Percentiles rank a stretch among this genome's conserved stretches.
phyloP scores from a whole-genome alignment of 2,797 vertebrate genomes.

The Sciurus vulgaris region DNA sequence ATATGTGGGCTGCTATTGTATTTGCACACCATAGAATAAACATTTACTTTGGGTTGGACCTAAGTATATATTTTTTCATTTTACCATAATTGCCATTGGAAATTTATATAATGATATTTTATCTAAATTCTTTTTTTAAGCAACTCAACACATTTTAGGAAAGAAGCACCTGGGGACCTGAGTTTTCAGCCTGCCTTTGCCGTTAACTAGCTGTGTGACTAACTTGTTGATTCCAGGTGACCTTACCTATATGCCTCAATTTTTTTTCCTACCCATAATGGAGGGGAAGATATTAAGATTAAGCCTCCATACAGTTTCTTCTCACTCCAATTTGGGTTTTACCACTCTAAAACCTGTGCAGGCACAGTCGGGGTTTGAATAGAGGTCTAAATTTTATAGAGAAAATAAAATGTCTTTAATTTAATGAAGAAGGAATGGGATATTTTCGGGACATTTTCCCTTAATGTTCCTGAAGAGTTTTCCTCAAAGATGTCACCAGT shows the following conservation, averaged over 20 bases:
- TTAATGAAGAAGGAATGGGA: slow-evolving; percentile 13
- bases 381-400: background rate
- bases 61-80: slow-evolving; percentile 17
- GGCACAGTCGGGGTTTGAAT: background rate
- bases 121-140: background rate
- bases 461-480: background rate
- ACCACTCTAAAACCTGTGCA: background rate
- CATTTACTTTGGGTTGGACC: slow-evolving; percentile 25
- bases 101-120: background rate
- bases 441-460: background rate
- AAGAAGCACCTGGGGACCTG: background rate
- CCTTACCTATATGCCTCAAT: background rate
- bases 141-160: background rate
- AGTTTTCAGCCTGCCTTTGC: background rate
- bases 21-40: slow-evolving; percentile 16
- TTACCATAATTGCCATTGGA: background rate
- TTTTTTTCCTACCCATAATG: slow-evolving; percentile 1
- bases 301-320: background rate
- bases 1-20: background rate
- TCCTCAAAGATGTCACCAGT: background rate
- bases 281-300: background rate
- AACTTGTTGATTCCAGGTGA: background rate
- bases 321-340: background rate
- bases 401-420: slow-evolving; percentile 25
- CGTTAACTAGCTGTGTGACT: background rate